phyloP scores from a whole-genome alignment of 2,888 invertebrate genomes.

The Drosophila paranaensis region DNA sequence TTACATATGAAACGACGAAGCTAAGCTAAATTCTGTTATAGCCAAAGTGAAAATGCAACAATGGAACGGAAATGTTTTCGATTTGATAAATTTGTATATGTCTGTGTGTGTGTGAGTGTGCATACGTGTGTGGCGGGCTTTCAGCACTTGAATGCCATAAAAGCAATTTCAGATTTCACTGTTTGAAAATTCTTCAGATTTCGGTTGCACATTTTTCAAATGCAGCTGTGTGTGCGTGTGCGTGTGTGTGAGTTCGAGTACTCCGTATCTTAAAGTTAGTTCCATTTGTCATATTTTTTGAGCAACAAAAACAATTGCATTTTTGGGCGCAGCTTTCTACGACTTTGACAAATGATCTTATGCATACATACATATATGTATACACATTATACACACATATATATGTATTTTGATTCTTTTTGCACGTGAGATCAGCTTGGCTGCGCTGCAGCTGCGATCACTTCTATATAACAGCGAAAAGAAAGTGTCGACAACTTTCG shows the following conservation, averaged over 20 bases:
- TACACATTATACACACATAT: background rate
- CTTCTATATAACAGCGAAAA: conserved; percentile 53
- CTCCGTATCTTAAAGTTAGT: conserved; percentile 43
- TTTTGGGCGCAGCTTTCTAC: conserved; percentile 59
- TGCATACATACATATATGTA: conserved; percentile 1
- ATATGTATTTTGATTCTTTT: conserved; percentile 44
- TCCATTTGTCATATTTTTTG: conserved; percentile 52
- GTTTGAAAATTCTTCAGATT: conserved; percentile 58
- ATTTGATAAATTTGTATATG: conserved; percentile 25
- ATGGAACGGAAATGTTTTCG: conserved; percentile 57
- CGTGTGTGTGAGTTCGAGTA: conserved; percentile 5
- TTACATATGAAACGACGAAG: conserved; percentile 59
- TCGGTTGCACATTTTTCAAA: conserved; percentile 54
- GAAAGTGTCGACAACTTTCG: conserved; percentile 60
- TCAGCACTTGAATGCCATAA: conserved; percentile 53
- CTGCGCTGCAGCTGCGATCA: conserved; percentile 33
- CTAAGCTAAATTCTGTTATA: conserved; percentile 53
- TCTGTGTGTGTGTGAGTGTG: conserved; percentile 2
- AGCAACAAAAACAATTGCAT: conserved; percentile 50
- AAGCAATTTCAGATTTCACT: conserved; percentile 53
- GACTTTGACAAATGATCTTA: conserved; percentile 45
- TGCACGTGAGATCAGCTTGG: conserved; percentile 40
- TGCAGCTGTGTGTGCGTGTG: conserved; percentile 3
- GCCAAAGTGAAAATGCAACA: conserved; percentile 55
- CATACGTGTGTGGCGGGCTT: conserved; percentile 35